A percentile compares a stretch with the other conserved stretches of the same genome.
Evolutionary conservation across 2,888 invertebrate genomes (phyloP).

Genomic region (Temnothorax unifasciatus): DNA sequence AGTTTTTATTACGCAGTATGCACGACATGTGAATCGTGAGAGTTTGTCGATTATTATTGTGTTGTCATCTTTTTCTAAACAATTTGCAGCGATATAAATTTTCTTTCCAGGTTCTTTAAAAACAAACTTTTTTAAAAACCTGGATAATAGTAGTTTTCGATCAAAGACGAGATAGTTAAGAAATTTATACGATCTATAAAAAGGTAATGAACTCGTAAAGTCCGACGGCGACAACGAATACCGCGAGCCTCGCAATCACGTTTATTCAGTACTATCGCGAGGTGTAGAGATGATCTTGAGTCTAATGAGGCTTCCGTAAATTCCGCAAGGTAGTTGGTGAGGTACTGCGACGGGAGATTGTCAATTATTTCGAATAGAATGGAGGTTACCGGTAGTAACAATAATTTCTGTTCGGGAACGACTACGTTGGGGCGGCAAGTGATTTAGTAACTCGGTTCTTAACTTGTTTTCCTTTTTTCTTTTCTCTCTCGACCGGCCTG

Average conservation of each 20-base stretch:
- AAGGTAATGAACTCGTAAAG: neutral
- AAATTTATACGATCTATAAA: neutral
- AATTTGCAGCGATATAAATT: constrained; percentile 17
- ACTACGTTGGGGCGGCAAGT: constrained; percentile 78
- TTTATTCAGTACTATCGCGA: constrained; percentile 45
- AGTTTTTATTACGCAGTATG: neutral
- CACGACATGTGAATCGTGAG: constrained; percentile 49
- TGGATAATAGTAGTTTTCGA: neutral
- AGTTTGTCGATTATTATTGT: constrained; percentile 54
- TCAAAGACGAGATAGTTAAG: neutral
- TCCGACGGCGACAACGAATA: constrained; percentile 38
- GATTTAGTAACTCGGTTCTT: constrained; percentile 85
- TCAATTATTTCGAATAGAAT: constrained; percentile 75
- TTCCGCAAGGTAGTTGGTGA: constrained; percentile 29
- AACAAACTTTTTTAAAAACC: neutral
- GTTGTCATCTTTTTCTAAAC: constrained; percentile 50
- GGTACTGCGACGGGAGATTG: constrained; percentile 65
- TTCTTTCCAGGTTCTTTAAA: constrained; percentile 14
- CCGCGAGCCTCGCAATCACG: constrained; percentile 23
- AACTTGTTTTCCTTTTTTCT: constrained; percentile 63
- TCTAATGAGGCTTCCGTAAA: constrained; percentile 75
- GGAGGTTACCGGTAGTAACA: constrained; percentile 80
- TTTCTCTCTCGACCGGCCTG: constrained; percentile 42
- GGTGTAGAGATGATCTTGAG: constrained; percentile 62
- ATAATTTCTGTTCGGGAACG: constrained; percentile 81